These are phyloP conservation scores for Nothura maculosa DNA, from an alignment of 2,797 vertebrate genomes.

Conservation along the genomic window DNA sequence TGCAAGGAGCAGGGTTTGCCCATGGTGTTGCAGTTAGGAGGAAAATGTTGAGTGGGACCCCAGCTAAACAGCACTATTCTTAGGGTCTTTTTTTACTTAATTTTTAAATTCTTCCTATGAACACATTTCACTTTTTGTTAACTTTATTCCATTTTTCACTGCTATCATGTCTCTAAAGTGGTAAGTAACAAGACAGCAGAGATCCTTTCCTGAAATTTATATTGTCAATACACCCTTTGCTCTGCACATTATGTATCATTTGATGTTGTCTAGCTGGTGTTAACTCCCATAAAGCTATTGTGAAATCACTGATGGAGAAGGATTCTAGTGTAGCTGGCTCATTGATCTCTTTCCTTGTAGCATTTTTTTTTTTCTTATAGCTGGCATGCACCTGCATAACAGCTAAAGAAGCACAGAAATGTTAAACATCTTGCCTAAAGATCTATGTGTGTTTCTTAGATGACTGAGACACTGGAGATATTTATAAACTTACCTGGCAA, in stretches of 20 bases:
- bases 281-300: neutral
- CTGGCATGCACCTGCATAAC: neutral
- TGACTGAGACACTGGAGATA: neutral
- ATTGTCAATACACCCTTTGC: neutral
- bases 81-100: accelerated
- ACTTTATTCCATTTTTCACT: neutral
- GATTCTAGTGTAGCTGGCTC: neutral
- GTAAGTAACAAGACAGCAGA: neutral
- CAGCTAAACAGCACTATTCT: neutral
- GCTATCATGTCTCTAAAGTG: accelerated
- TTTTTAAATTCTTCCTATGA: neutral
- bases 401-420: neutral
- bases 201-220: neutral
- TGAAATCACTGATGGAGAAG: neutral
- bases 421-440: neutral
- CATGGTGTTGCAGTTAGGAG: neutral
- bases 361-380: neutral
- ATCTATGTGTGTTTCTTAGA: neutral
- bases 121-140: neutral
- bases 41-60: neutral
- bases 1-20: accelerated
- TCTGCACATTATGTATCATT: neutral
- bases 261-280: neutral
- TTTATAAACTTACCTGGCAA: slow-evolving; percentile 19
- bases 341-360: neutral